These are phyloP conservation scores for Apis mellifera DNA, from an alignment of 1,140 invertebrate species.

Conservation along the genomic window DNA sequence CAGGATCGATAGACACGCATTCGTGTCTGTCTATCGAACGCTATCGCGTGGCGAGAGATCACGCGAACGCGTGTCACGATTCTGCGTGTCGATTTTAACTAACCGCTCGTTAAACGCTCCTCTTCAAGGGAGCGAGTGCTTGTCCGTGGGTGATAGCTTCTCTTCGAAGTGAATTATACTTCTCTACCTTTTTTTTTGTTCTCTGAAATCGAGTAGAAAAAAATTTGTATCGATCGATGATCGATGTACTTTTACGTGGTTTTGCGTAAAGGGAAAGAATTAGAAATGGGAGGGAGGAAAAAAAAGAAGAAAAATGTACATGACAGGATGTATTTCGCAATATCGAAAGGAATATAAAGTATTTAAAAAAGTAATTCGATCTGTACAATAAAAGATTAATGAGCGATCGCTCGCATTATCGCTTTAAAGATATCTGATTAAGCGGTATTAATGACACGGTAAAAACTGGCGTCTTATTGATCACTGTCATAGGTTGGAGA, in stretches of 20 bases:
- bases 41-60: background rate
- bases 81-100: background rate
- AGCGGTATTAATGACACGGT: background rate
- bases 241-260: too few relatives aligned
- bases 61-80: conserved; percentile 14
- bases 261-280: too few relatives aligned
- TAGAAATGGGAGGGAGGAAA: too few relatives aligned
- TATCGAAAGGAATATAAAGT: too few relatives aligned
- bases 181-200: background rate
- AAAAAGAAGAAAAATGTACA: too few relatives aligned
- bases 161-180: background rate
- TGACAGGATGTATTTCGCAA: too few relatives aligned
- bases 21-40: conserved; percentile 13
- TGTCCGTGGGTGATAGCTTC: background rate
- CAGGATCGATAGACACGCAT: conserved; percentile 3
- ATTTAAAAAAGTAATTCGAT: conserved; percentile 1
- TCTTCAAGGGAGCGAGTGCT: conserved; percentile 1
- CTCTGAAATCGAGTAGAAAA: too few relatives aligned
- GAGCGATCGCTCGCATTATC: background rate
- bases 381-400: background rate
- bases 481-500: background rate
- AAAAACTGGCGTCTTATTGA: conserved; percentile 6
- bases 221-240: too few relatives aligned
- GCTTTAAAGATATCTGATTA: background rate
- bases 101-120: background rate